These are phyloP conservation scores for Microtus richardsoni DNA, from an alignment of 2,113 vertebrate species.

Conservation along the genomic window DNA sequence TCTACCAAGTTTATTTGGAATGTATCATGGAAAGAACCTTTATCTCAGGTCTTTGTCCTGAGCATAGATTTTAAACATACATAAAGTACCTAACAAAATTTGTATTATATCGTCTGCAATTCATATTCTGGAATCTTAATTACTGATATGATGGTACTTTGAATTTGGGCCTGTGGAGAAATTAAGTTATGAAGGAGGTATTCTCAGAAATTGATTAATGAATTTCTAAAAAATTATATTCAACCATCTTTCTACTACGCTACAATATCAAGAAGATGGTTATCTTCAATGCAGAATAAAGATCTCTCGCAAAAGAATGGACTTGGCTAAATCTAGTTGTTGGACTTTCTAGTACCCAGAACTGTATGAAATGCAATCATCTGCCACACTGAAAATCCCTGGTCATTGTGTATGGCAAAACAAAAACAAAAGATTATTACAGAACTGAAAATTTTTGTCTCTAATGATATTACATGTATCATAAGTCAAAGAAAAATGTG, in stretches of 20 bases:
- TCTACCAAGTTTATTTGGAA: not conserved
- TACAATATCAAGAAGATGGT: not conserved
- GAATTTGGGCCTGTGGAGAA: rapidly evolving
- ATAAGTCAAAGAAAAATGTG: not conserved
- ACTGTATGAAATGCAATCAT: not conserved
- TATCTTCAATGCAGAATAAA: not conserved
- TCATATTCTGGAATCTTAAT: not conserved
- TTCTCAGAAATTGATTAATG: not conserved
- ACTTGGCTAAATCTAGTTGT: not conserved
- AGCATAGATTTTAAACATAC: not conserved
- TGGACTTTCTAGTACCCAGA: not conserved
- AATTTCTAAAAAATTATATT: not conserved
- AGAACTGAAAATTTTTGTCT: not conserved
- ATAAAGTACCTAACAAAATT: not conserved
- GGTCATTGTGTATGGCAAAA: rapidly evolving
- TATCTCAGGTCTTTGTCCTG: not conserved
- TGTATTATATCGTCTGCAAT: not conserved
- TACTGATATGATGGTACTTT: not conserved
- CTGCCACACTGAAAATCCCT: not conserved
- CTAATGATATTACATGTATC: not conserved
- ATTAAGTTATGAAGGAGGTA: not conserved
- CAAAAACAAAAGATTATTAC: not conserved
- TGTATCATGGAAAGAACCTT: not conserved
- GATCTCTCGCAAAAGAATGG: not conserved
- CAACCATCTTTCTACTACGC: not conserved